Evolutionary conservation across 1,140 invertebrate genomes (phyloP).

Genomic region (Manduca sexta): DNA sequence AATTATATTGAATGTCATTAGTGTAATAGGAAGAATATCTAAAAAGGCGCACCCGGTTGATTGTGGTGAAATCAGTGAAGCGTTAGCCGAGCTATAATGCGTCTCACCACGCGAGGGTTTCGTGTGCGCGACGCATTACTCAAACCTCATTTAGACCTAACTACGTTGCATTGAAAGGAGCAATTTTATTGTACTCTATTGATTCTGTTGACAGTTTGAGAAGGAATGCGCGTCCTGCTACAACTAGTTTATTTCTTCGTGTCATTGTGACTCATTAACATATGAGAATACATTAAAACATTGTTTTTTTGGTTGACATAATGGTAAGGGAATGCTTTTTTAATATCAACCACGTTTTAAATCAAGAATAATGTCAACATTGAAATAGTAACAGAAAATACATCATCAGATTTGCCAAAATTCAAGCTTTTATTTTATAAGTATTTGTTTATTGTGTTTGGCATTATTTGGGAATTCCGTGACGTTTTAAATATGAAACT

Average conservation of each 20-base stretch:
- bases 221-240: constrained; percentile 37
- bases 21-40: neutral
- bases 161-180: constrained; percentile 62
- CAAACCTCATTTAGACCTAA: constrained; percentile 68
- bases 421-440: too few relatives aligned
- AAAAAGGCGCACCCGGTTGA: constrained; percentile 1
- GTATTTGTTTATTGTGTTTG: too few relatives aligned
- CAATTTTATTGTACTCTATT: constrained; percentile 67
- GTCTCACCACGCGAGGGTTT: constrained; percentile 51
- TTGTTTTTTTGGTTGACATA: constrained; percentile 11
- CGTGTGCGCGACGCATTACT: constrained; percentile 60
- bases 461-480: too few relatives aligned
- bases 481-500: too few relatives aligned
- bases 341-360: too few relatives aligned
- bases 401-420: too few relatives aligned
- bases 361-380: too few relatives aligned
- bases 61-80: constrained; percentile 22
- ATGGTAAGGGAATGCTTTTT: too few relatives aligned
- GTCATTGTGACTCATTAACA: constrained; percentile 43
- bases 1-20: constrained; percentile 8
- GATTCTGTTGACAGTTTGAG: constrained; percentile 54
- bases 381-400: too few relatives aligned
- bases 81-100: constrained; percentile 40
- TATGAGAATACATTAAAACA: constrained; percentile 12
- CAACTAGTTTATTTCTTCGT: constrained; percentile 41